phyloP scores from a whole-genome alignment of 1,140 invertebrate genomes.

The Drosophila sturtevanti region DNA sequence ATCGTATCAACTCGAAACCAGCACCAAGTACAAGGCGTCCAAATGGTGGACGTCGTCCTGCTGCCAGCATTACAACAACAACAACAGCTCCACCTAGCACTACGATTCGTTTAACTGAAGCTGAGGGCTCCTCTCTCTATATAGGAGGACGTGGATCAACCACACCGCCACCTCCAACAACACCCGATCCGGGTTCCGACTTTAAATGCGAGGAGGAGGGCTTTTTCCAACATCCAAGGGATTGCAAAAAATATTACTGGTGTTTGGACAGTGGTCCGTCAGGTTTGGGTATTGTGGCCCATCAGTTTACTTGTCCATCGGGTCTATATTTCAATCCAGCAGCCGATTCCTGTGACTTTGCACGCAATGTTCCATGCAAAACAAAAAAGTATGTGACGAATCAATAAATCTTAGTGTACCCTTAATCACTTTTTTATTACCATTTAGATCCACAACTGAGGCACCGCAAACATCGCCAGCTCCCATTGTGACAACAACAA shows the following conservation, averaged over 20 bases:
- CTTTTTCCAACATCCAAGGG: conserved; percentile 95
- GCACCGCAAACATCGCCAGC: conserved; percentile 83
- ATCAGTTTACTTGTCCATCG: conserved; percentile 96
- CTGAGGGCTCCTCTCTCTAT: conserved; percentile 81
- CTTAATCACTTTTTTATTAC: conserved; percentile 29
- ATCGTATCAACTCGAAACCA: conserved; percentile 37
- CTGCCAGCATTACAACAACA: conserved; percentile 52
- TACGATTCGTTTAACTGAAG: conserved; percentile 68
- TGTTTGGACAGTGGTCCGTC: conserved; percentile 95
- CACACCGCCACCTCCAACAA: conserved; percentile 94
- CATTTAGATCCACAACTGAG: conserved; percentile 83
- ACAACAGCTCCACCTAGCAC: conserved; percentile 64
- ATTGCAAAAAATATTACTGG: conserved; percentile 98
- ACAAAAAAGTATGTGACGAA: conserved; percentile 84
- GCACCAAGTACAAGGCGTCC: conserved; percentile 31
- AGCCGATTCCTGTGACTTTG: conserved; percentile 96
- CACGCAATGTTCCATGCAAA: conserved; percentile 92
- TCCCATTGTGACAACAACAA: conserved; percentile 76
- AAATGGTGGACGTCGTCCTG: conserved; percentile 4
- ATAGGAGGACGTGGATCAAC: conserved; percentile 85
- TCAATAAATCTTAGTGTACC: neutral
- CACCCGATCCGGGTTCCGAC: conserved; percentile 93
- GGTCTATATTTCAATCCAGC: conserved; percentile 95
- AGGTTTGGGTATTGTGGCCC: conserved; percentile 94
- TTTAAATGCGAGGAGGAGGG: conserved; percentile 97